Evolutionary conservation across 2,888 invertebrate genomes (phyloP), one percentile per base, ranked within the genome.

Genomic region (Philhelius pedissequus): DNA sequence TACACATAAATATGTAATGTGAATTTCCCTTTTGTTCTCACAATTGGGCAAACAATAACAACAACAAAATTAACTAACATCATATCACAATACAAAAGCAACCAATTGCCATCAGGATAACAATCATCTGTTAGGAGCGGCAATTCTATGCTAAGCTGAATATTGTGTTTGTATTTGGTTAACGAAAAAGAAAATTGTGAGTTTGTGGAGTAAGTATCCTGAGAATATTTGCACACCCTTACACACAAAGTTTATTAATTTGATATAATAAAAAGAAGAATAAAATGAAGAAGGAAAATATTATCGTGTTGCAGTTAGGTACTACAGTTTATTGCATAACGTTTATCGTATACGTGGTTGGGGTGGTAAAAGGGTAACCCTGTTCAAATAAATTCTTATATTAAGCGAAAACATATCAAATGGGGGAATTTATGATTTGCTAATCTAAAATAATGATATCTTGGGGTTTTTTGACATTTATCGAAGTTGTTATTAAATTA

Each of bases 81-180:
- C 58, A 68, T 54, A 45, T 38, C 45, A 64, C 64, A 62, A 48
- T 20, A 62, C 13, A 48, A 77, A 69, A 52, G 52, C 71, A 71
- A 71, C 45, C 56, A 78, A 73, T 71, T 77, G 62, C 38, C 11
- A n/a, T n/a, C n/a, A 45, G 56, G 78, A 78, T 71, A 78, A 71
- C 62, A 75, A 75, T 75, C 68, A 60, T 75, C 75, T 69, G 48
- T 80, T 75, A 75, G 56, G 4, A 80, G 75, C n/a, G n/a, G n/a
- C 62, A 75, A 71, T 56, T 45, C 71, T 48, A 56, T 50, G 45
- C 71, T 56, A 66, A 71, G 66, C 30, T 58, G 40, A 50, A 66
- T 78, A 62, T 35, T 62, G 27, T 56, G 32, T 35, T 56, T 35
- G 20, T 56, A 48, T 48, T 48, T 48, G 25, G 22, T 48, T 48